Evolutionary conservation across 2,797 vertebrate genomes (phyloP), one percentile per base, ranked within the genome.

Genomic region (Pachyuromys duprasi): DNA sequence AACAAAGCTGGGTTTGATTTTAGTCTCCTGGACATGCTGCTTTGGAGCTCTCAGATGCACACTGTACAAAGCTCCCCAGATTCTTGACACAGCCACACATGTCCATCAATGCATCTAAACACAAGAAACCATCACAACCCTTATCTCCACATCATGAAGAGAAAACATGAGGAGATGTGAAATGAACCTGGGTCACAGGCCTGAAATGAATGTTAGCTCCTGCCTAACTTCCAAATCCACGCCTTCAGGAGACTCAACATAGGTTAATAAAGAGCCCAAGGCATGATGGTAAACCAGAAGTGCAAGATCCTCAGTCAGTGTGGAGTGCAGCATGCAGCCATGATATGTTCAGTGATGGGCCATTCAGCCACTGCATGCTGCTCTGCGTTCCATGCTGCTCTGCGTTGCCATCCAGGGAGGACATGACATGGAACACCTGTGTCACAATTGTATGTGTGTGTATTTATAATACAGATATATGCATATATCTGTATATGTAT

Each of bases 311-410:
- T 31, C 39, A 53, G 28, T 1, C 24, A 70, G 4, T 3, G 9
- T 65, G 18, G 67, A 14, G 8, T 2, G 1, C 0, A 28, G 3
- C 24, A 2, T 14, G 0, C 0, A 8, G 1, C 53, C 36, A 2
- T 33, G 22, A 0, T 39, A 11, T 8, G 80, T 13, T 11, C 8
- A 9, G 13, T 0, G 13, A 45, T 4, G 1, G 70, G n/a, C 22
- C 0, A 5, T 65, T 33, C 6, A 0, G 24, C 4, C 28, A 49
- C 8, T 45, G 22, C 49, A 12, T 1, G 12, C n/a, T 11, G 24
- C 1, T 28, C 11, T 5, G 49, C 7, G 57, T 20, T 45, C 33
- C 17, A 12, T 8, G 2, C n/a, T n/a, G n/a, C n/a, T n/a, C n/a
- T n/a, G n/a, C n/a, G 11, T 6, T 20, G 2, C 31, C 2, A 0